phyloP scores from a whole-genome alignment of 1,140 invertebrate genomes.

The Drosophila kohkoa region DNA sequence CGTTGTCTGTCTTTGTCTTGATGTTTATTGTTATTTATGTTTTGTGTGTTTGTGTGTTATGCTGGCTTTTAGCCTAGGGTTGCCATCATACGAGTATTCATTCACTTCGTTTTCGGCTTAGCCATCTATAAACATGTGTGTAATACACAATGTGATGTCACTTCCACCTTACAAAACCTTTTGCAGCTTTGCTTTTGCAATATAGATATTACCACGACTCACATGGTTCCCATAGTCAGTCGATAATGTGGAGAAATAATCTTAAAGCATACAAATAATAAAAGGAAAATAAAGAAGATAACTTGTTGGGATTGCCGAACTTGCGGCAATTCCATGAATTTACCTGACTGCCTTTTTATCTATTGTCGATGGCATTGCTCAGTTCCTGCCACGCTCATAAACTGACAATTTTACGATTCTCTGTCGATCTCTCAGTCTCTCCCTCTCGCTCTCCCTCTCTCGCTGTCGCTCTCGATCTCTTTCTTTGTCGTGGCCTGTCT shows the following conservation, averaged over 20 bases:
- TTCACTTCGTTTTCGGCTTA: neutral
- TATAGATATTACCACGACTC: neutral
- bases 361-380: constrained; percentile 18
- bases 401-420: constrained; percentile 40
- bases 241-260: constrained; percentile 11
- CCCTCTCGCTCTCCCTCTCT: neutral
- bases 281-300: neutral
- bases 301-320: constrained; percentile 29
- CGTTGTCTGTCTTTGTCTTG: constrained; percentile 25
- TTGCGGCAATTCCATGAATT: constrained; percentile 34
- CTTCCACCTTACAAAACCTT: neutral
- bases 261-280: neutral
- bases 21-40: constrained; percentile 44
- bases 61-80: constrained; percentile 20
- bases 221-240: neutral
- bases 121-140: constrained; percentile 8
- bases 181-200: neutral
- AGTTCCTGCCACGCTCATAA: constrained; percentile 31
- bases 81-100: neutral
- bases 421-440: constrained; percentile 5
- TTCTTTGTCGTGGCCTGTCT: neutral
- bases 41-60: constrained; percentile 9
- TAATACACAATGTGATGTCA: constrained; percentile 8
- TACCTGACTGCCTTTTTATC: constrained; percentile 17
- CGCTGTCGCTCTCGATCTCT: neutral